Conservation (phyloP, 53 echinoderm and acorn worm genomes). For the Crossaster papposus region DNA sequence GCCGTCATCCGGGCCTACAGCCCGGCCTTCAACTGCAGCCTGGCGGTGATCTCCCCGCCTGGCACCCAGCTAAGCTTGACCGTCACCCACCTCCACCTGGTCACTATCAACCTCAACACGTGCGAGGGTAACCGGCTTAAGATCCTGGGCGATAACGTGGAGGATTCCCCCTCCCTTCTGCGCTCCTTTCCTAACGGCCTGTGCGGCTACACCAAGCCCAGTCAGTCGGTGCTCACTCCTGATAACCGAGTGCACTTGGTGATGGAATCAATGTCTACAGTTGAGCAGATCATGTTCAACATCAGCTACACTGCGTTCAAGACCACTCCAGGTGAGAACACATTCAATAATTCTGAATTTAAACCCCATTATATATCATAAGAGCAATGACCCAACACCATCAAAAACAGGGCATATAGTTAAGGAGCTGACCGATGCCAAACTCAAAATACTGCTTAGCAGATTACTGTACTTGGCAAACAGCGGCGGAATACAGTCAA, state of each 20-base stretch:
- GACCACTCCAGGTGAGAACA: not conserved
- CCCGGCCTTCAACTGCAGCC: slow-evolving; percentile 30
- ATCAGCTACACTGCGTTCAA: slow-evolving; percentile 26
- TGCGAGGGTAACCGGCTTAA: slow-evolving; percentile 49
- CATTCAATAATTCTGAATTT: too few relatives aligned
- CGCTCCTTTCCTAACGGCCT: slow-evolving; percentile 46
- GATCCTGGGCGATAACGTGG: not conserved
- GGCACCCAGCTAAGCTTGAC: slow-evolving; percentile 49
- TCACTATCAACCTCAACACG: slow-evolving; percentile 4
- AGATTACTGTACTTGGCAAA: too few relatives aligned
- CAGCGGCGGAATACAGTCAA: too few relatives aligned
- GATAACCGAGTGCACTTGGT: slow-evolving; percentile 7
- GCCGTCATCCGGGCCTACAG: not conserved
- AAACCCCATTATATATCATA: too few relatives aligned
- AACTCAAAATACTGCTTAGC: too few relatives aligned
- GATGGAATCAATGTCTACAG: not conserved
- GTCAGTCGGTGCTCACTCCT: slow-evolving; percentile 3
- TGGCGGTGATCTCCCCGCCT: slow-evolving; percentile 44
- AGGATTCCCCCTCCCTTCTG: slow-evolving; percentile 7
- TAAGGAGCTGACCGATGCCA: too few relatives aligned
- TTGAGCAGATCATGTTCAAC: not conserved
- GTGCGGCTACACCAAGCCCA: slow-evolving; percentile 37
- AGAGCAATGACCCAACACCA: too few relatives aligned
- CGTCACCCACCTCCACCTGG: not conserved
- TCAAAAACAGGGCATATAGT: too few relatives aligned